Conservation (phyloP, 2,888 invertebrate species). For the Galerucella pusilla region DNA sequence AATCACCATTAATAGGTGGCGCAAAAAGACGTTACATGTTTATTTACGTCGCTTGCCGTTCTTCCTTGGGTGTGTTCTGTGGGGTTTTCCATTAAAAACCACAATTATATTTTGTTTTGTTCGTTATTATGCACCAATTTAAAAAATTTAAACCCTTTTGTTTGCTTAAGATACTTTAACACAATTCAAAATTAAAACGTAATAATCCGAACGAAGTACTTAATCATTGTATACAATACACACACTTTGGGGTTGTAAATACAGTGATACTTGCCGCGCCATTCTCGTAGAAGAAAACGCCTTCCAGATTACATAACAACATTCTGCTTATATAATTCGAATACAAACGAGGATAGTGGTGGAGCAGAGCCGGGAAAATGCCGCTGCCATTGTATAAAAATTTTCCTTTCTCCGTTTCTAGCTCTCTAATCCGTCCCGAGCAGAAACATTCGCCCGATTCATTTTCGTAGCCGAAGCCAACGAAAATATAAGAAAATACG, state of each 20-base stretch:
- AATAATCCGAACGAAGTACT: background rate
- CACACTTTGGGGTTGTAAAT: slow-evolving; percentile 1
- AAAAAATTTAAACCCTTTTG: too few species aligned
- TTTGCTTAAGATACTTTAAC: too few species aligned
- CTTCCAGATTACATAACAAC: slow-evolving; percentile 12
- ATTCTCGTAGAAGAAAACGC: background rate
- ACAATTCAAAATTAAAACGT: background rate
- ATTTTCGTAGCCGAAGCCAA: slow-evolving; percentile 33
- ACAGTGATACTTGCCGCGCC: background rate
- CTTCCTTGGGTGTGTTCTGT: too few species aligned
- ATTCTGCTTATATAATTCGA: slow-evolving; percentile 15
- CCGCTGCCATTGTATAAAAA: slow-evolving; percentile 19
- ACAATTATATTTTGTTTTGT: too few species aligned
- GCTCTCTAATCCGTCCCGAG: slow-evolving; percentile 30
- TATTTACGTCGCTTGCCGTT: too few species aligned
- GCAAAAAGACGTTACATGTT: too few species aligned
- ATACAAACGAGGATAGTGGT: slow-evolving; percentile 9
- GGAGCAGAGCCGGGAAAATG: slow-evolving; percentile 7
- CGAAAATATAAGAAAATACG: slow-evolving; percentile 40
- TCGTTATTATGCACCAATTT: too few species aligned
- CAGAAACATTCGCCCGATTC: slow-evolving; percentile 31
- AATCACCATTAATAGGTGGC: too few species aligned
- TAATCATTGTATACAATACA: background rate
- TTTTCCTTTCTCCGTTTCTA: slow-evolving; percentile 19
- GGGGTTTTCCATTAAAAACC: too few species aligned